Base-by-base conservation (phyloP, 2,113 vertebrate species). In the Poicephalus meyeri region DNA sequence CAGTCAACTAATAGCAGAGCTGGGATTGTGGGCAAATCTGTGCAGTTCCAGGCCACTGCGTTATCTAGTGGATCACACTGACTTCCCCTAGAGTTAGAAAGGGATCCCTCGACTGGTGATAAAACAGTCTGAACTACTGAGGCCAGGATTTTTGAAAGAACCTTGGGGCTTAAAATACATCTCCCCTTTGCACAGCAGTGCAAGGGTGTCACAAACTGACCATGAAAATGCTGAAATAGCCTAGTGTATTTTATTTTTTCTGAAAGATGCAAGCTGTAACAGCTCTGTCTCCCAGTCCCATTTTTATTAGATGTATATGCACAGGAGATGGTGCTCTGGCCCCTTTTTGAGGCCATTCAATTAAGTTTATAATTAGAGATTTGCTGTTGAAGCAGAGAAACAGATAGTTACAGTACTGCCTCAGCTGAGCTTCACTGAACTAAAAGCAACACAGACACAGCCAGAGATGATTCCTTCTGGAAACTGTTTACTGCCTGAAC, bases 311-410 rank as follows among this genome's bases (percentile, higher is more conserved):
- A 87, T 84, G 26, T 64, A 72, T 90, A 86, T 65, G 74, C 61
- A 56, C 74, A 76, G 24, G 53, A 93, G 39, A 91, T 76, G 52
- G 84, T 91, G 61, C 24, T 93, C 21, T 81, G 52, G 26, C 44
- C 52, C 35, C 61, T 89, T 96, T 90, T n/a, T 76, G 83, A 92
- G 83, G 77, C 83, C 77, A 79, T 96, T 94, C 80, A 94, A 88
- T 94, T 95, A 88, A 88, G 73, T 12, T 95, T 92, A 56, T 91
- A 96, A 96, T 96, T 93, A 92, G 93, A 89, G 92, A 92, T 76
- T 81, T 95, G 73, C 77, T 91, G 58, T 69, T 95, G 65, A 80
- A 94, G 72, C 86, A 96, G 93, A 86, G 91, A 91, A 96, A 82
- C 7, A 49, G n/a, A 79, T 82, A 93, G 91, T 37, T 91, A 61